phyloP scores from a whole-genome alignment of 2,888 invertebrate species.

The Notocelia uddmanniana region DNA sequence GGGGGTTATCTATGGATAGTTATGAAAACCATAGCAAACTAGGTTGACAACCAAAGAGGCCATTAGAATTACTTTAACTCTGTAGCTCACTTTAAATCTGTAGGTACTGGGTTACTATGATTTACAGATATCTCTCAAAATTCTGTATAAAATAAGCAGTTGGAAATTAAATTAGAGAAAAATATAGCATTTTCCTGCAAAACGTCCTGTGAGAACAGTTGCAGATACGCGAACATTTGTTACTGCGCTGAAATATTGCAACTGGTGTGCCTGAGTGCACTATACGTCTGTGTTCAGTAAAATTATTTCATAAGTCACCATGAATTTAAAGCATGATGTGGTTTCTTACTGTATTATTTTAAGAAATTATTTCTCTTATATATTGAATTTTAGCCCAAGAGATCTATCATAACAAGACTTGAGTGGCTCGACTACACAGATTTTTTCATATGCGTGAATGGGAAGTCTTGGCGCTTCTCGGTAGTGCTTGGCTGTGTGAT shows the following conservation, averaged over 20 bases:
- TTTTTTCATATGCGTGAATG: too few relatives aligned
- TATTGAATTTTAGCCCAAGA: neutral
- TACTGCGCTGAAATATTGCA: conserved; percentile 14
- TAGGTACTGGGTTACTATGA: too few relatives aligned
- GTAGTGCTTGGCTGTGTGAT: too few relatives aligned
- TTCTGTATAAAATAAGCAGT: neutral
- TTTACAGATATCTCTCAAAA: too few relatives aligned
- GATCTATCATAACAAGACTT: neutral
- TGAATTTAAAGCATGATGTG: neutral
- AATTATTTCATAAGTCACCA: conserved; percentile 19
- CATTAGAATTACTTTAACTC: too few relatives aligned
- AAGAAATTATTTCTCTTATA: neutral
- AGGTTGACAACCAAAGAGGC: too few relatives aligned
- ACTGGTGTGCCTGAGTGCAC: conserved; percentile 21
- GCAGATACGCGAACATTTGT: neutral
- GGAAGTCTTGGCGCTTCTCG: too few relatives aligned
- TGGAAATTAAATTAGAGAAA: neutral
- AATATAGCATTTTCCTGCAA: neutral
- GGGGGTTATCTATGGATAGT: too few relatives aligned
- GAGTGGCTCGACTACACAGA: too few relatives aligned
- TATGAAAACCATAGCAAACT: too few relatives aligned
- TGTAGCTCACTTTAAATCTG: too few relatives aligned
- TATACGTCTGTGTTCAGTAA: conserved; percentile 15
- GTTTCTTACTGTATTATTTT: neutral
- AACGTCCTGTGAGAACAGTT: neutral